Evolutionary conservation across 2,797 vertebrate genomes (phyloP).

Genomic region (Spatula versicolor): DNA sequence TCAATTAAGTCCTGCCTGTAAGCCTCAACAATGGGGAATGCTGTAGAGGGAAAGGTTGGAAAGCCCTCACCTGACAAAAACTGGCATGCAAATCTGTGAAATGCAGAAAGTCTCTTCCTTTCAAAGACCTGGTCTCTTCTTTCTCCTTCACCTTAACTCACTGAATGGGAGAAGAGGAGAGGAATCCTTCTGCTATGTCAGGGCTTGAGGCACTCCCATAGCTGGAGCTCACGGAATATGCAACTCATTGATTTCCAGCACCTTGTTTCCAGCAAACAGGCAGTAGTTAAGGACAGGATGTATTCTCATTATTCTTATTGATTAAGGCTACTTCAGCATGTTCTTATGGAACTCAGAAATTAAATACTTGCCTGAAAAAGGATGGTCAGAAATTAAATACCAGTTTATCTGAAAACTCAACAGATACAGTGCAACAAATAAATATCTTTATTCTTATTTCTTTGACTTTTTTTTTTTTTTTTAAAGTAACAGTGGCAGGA

Average conservation of each 20-base stretch:
- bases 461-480: neutral
- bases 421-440: neutral
- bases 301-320: fast-evolving
- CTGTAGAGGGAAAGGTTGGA: neutral
- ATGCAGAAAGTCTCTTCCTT: neutral
- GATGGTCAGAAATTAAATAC: neutral
- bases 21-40: neutral
- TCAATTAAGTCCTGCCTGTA: neutral
- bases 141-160: neutral
- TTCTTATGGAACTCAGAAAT: neutral
- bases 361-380: neutral
- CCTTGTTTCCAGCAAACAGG: neutral
- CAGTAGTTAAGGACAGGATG: neutral
- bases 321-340: neutral
- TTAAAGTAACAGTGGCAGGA: slow-evolving; percentile 21
- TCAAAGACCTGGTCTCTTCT: neutral
- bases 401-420: neutral
- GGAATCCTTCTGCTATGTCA: neutral
- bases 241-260: neutral
- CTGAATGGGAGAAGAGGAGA: neutral
- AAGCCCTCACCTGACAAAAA: neutral
- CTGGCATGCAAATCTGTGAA: neutral
- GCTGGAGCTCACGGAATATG: neutral
- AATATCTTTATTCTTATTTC: slow-evolving; percentile 25
- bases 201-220: neutral